Percentiles rank a stretch among this genome's conserved stretches.
Evolutionary conservation across 1,140 invertebrate genomes (phyloP).

Genomic region (Drosophila sucinea): DNA sequence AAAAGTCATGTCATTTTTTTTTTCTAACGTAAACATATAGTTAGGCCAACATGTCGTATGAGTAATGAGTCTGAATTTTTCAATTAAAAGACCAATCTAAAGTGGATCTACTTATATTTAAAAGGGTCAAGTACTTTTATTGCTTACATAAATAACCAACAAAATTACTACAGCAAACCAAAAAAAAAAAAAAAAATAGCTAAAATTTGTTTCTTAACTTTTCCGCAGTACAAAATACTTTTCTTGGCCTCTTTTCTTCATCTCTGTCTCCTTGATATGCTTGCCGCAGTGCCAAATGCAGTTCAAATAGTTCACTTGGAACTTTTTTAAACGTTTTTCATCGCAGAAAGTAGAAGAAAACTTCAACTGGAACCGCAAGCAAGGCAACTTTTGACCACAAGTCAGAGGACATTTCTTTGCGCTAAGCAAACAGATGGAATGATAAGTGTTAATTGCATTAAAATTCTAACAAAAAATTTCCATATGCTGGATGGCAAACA

Average conservation of each 20-base stretch:
- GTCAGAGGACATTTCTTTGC: neutral
- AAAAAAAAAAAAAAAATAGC: neutral
- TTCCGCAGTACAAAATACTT: neutral
- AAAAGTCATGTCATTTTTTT: conserved; percentile 44
- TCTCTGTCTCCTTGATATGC: conserved; percentile 1
- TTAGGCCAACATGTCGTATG: conserved; percentile 41
- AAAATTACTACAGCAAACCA: neutral
- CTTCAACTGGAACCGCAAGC: conserved; percentile 14
- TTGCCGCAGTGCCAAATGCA: conserved; percentile 75
- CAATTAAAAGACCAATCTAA: neutral
- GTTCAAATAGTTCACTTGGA: conserved; percentile 66
- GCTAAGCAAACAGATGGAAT: conserved; percentile 1
- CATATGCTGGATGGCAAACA: conserved; percentile 22
- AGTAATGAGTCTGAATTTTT: conserved; percentile 19
- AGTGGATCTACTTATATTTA: neutral
- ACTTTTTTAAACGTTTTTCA: conserved; percentile 43
- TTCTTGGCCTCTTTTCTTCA: neutral
- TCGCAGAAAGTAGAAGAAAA: conserved; percentile 2
- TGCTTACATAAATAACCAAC: neutral
- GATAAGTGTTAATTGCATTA: conserved; percentile 32
- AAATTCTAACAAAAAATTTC: conserved; percentile 22
- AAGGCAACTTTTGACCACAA: conserved; percentile 37
- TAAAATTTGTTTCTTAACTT: conserved; percentile 2
- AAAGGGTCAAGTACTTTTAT: neutral
- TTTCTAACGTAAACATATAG: neutral